phyloP scores from a whole-genome alignment of 2,888 invertebrate species.

The Malachius bipustulatus region DNA sequence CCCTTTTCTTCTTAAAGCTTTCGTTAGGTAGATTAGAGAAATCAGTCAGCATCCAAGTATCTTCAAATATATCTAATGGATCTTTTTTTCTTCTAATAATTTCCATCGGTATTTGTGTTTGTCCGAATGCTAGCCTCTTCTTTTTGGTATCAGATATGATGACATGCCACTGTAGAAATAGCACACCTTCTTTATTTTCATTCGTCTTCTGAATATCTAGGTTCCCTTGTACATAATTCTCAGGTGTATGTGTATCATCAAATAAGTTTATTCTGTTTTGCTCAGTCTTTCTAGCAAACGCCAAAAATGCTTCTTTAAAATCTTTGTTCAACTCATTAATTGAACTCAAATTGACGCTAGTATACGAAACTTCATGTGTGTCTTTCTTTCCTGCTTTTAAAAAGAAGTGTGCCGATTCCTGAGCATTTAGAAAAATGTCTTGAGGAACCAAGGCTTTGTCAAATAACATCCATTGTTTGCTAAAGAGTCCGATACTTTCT shows the following conservation, averaged over 20 bases:
- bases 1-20: conserved; percentile 4
- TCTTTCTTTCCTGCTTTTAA: conserved; percentile 38
- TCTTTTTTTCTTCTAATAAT: conserved; percentile 41
- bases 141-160: conserved; percentile 39
- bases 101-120: conserved; percentile 54
- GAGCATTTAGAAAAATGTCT: conserved; percentile 38
- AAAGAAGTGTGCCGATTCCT: conserved; percentile 43
- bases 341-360: no score
- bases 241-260: conserved; percentile 20
- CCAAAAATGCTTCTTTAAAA: conserved; percentile 33
- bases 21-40: not conserved
- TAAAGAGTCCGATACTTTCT: conserved; percentile 47
- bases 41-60: not conserved
- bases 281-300: conserved; percentile 38
- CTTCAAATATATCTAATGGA: conserved; percentile 10
- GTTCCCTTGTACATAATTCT: no score
- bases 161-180: conserved; percentile 35
- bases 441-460: conserved; percentile 28
- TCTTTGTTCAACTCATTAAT: conserved; percentile 23
- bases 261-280: conserved; percentile 29
- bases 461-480: conserved; percentile 47
- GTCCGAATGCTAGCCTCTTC: conserved; percentile 50
- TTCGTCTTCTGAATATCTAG: no score
- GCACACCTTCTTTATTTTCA: conserved; percentile 27
- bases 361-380: no score